Conservation (phyloP, 2,888 invertebrate genomes). For the Erebia ligea region DNA sequence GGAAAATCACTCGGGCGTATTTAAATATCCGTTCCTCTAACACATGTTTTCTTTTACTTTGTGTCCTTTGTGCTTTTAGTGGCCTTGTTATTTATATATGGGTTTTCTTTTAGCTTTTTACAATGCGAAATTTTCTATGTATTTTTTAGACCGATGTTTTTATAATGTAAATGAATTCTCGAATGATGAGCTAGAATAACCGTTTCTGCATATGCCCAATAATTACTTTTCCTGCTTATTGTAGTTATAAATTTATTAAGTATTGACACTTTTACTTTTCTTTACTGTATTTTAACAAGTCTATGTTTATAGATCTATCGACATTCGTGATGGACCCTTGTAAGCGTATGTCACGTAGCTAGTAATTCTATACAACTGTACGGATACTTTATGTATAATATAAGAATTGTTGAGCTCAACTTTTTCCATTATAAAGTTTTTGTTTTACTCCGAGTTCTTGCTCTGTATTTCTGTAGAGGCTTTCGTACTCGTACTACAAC, state of each 20-base stretch:
- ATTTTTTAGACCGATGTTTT: too few relatives aligned
- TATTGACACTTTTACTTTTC: too few relatives aligned
- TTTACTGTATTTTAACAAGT: too few relatives aligned
- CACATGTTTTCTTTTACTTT: neutral
- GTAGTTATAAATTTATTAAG: too few relatives aligned
- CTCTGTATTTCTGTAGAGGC: slow-evolving; percentile 17
- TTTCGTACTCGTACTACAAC: slow-evolving; percentile 4
- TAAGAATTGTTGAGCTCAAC: slow-evolving; percentile 11
- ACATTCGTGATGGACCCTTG: too few relatives aligned
- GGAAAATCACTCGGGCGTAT: neutral
- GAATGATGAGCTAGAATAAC: too few relatives aligned
- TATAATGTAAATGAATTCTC: too few relatives aligned
- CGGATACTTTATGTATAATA: neutral
- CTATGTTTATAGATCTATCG: too few relatives aligned
- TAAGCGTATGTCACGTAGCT: neutral
- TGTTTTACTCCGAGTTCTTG: slow-evolving; percentile 15
- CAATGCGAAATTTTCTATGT: too few relatives aligned
- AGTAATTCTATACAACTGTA: neutral
- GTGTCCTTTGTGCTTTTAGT: slow-evolving; percentile 21
- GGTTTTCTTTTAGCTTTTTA: too few relatives aligned
- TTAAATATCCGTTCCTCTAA: neutral
- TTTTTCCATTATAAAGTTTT: slow-evolving; percentile 27
- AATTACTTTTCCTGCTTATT: too few relatives aligned
- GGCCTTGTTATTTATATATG: neutral
- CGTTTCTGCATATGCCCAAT: too few relatives aligned